Evolutionary conservation across 2,797 vertebrate genomes (phyloP).

Genomic region (Squalus acanthias): DNA sequence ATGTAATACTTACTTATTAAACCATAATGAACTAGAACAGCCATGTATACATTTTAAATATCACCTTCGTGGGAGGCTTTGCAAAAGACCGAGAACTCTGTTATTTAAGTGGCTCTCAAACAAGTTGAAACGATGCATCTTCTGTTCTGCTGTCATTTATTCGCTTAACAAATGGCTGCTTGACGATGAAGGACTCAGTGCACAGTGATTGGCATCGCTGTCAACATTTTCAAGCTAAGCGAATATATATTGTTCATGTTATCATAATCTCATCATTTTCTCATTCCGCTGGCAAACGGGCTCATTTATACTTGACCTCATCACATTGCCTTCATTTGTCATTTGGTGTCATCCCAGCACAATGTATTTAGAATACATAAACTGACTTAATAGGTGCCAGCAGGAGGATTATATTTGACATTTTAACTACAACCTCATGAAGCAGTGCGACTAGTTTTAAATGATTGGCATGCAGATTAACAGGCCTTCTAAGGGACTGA

Average conservation of each 20-base stretch:
- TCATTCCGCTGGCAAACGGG: not conserved
- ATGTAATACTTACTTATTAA: not conserved
- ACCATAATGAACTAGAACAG: not conserved
- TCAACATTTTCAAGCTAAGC: not conserved
- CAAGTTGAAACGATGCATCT: not conserved
- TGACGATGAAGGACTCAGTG: not conserved
- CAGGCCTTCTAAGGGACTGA: too few relatives aligned
- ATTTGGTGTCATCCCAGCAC: not conserved
- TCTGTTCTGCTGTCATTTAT: not conserved
- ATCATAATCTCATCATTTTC: slow-evolving; percentile 29
- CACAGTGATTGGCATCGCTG: slow-evolving; percentile 7
- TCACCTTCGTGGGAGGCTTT: not conserved
- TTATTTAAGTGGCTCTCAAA: slow-evolving; percentile 10
- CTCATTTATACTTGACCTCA: slow-evolving; percentile 27
- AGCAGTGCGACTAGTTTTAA: not conserved
- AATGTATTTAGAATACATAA: slow-evolving; percentile 4
- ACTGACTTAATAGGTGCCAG: not conserved
- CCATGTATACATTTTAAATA: not conserved
- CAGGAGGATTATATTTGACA: not conserved
- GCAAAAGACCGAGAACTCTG: not conserved
- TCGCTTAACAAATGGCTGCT: not conserved
- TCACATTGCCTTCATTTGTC: not conserved
- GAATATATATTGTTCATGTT: slow-evolving; percentile 1
- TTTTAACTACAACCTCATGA: not conserved
- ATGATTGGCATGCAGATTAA: not conserved